Evolutionary conservation across 2,113 vertebrate genomes (phyloP).

Genomic region (Aviceda subcristata): DNA sequence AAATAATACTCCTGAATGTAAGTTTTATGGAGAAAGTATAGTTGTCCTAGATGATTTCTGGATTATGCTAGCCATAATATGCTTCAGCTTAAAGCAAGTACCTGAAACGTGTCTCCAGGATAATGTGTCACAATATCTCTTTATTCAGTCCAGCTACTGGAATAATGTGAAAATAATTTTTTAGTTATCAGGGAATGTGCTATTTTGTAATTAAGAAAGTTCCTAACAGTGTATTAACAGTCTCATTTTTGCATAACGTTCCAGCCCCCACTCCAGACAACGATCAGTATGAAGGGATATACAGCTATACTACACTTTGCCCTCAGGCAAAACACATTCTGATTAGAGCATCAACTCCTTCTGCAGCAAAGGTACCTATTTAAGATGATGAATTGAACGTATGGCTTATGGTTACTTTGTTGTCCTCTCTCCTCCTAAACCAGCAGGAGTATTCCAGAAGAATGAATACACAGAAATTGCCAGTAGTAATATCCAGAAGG

Average conservation of each 20-base stretch:
- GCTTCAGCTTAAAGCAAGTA: background rate
- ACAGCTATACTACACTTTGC: background rate
- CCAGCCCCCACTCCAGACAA: background rate
- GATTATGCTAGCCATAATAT: background rate
- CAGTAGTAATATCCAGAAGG: background rate
- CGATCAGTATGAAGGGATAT: background rate
- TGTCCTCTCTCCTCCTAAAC: background rate
- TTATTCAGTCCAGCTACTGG: background rate
- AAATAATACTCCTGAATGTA: background rate
- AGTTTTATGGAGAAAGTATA: background rate
- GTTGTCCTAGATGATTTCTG: background rate
- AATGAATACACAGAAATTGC: background rate
- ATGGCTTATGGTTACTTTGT: background rate
- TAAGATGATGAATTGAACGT: background rate
- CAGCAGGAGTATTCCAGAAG: background rate
- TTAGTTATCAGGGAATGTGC: background rate
- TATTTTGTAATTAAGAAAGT: background rate
- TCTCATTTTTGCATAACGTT: background rate
- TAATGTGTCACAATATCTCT: background rate
- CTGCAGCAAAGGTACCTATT: background rate
- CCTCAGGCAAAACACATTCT: background rate
- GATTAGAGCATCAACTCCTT: background rate
- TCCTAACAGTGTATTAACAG: background rate
- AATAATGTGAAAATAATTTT: background rate
- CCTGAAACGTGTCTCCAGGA: background rate